These are phyloP conservation scores for Hoplostethus atlanticus DNA, from an alignment of 2,797 vertebrate species.

Conservation along the genomic window DNA sequence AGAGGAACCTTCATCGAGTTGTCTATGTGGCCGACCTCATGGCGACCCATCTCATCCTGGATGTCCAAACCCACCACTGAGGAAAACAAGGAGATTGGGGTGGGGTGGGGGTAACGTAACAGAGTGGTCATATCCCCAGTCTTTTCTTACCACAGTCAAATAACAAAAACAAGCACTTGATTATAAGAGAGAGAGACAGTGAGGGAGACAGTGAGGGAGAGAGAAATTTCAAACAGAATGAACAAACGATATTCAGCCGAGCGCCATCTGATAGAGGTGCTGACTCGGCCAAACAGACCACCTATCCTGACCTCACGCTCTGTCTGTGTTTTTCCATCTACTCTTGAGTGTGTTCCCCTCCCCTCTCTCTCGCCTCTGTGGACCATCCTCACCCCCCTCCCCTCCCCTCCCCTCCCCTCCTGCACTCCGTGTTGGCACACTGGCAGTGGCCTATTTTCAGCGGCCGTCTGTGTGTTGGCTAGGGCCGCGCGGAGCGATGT, in stretches of 20 bases:
- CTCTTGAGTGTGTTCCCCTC: not conserved
- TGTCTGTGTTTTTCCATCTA: slow-evolving; percentile 69
- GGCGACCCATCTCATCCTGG: slow-evolving; percentile 99
- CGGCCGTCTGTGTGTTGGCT: slow-evolving; percentile 35
- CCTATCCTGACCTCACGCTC: slow-evolving; percentile 30
- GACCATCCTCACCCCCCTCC: not conserved
- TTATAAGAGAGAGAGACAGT: not conserved
- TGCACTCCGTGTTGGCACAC: slow-evolving; percentile 53
- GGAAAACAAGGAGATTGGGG: not conserved
- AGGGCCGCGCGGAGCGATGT: slow-evolving; percentile 13
- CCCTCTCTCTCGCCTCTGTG: too few species aligned
- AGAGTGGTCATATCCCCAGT: not conserved
- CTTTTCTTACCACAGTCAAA: not conserved
- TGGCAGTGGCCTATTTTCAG: slow-evolving; percentile 69
- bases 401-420: not conserved
- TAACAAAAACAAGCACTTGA: slow-evolving; percentile 1
- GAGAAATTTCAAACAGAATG: not conserved
- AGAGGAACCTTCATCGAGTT: slow-evolving; percentile 98
- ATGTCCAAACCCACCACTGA: slow-evolving; percentile 98
- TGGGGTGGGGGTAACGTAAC: not conserved
- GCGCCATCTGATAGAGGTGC: too few species aligned
- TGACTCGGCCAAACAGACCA: slow-evolving; percentile 44
- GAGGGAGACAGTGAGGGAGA: not conserved
- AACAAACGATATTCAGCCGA: too few species aligned
- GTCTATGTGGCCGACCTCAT: slow-evolving; percentile 98